These are phyloP conservation scores for Poecile montanus DNA, from an alignment of 2,797 vertebrate species.

Conservation along the genomic window DNA sequence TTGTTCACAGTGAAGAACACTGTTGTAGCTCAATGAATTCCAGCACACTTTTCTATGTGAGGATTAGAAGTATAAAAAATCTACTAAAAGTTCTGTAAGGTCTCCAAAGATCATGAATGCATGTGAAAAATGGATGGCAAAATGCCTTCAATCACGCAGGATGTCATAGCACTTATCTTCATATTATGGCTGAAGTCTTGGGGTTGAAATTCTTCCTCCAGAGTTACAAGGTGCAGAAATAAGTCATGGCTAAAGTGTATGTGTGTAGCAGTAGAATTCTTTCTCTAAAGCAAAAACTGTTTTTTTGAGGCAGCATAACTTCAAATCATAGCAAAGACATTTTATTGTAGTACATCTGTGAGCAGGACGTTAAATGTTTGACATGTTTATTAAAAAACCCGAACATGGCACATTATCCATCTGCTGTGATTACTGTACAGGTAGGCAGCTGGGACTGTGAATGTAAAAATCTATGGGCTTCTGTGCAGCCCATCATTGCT, in stretches of 20 bases:
- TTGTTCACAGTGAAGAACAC: background rate
- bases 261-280: background rate
- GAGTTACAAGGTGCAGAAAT: background rate
- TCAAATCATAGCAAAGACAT: conserved; percentile 11
- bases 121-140: background rate
- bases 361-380: conserved; percentile 44
- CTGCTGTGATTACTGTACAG: conserved; percentile 54
- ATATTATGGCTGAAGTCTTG: background rate
- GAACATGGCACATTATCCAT: conserved; percentile 47
- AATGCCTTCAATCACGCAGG: background rate
- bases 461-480: conserved; percentile 12
- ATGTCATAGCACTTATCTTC: background rate
- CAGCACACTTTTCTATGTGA: background rate
- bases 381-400: conserved; percentile 56
- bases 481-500: background rate
- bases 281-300: background rate
- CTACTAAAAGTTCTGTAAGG: background rate
- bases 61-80: background rate
- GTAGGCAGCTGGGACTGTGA: conserved; percentile 41
- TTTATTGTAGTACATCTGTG: conserved; percentile 41
- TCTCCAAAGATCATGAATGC: background rate
- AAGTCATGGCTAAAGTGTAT: background rate
- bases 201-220: background rate
- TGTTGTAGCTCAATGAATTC: background rate
- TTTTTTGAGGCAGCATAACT: conserved; percentile 16